Conservation (phyloP, 2,888 invertebrate genomes). For the Cheilosia urbana region DNA sequence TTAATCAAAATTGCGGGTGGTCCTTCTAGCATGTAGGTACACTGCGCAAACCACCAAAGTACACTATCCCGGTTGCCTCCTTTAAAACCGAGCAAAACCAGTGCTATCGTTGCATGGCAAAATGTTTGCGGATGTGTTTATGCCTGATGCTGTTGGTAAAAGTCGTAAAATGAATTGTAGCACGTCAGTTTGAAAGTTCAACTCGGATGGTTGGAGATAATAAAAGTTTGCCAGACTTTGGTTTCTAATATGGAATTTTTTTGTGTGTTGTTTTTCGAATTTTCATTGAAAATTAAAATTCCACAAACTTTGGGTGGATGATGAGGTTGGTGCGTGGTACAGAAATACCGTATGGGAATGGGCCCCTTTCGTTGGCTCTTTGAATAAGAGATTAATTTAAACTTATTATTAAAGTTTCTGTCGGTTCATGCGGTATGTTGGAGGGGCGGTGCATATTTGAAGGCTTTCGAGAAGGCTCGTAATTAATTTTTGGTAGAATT, state of each 20-base stretch:
- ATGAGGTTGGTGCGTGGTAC: neutral
- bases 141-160: slow-evolving; percentile 7
- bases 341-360: neutral
- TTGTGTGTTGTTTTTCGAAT: slow-evolving; percentile 41
- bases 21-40: slow-evolving; percentile 13
- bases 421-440: neutral
- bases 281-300: slow-evolving; percentile 69
- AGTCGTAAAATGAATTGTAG: slow-evolving; percentile 62
- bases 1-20: slow-evolving; percentile 71
- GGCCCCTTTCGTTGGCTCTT: slow-evolving; percentile 29
- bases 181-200: slow-evolving; percentile 1
- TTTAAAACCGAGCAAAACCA: slow-evolving; percentile 3
- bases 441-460: neutral
- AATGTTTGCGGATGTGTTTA: slow-evolving; percentile 55
- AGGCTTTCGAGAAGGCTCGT: slow-evolving; percentile 10
- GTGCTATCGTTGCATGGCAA: slow-evolving; percentile 34
- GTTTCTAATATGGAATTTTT: slow-evolving; percentile 60
- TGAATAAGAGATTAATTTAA: slow-evolving; percentile 44
- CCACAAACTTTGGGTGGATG: slow-evolving; percentile 18
- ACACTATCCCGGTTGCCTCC: neutral
- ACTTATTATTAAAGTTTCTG: slow-evolving; percentile 62
- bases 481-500: slow-evolving; percentile 20
- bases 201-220: neutral
- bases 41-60: slow-evolving; percentile 2
- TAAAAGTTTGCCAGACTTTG: slow-evolving; percentile 59